These are phyloP conservation scores for Lasioglossum baleicum DNA, from an alignment of 1,140 invertebrate genomes.

Conservation along the genomic window DNA sequence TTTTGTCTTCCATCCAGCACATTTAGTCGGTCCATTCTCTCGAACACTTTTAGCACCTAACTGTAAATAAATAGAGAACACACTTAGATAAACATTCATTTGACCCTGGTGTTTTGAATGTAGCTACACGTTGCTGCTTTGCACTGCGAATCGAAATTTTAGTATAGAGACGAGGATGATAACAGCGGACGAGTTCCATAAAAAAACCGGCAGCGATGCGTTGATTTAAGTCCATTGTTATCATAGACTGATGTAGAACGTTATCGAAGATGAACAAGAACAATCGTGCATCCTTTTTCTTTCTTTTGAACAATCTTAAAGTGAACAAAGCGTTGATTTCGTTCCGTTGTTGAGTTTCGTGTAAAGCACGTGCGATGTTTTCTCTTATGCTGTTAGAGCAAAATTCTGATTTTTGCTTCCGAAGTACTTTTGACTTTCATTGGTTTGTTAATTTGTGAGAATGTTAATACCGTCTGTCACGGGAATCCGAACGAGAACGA, in stretches of 20 bases:
- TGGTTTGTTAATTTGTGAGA: slow-evolving; percentile 44
- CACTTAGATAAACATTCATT: slow-evolving; percentile 39
- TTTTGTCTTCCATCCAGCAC: slow-evolving; percentile 56
- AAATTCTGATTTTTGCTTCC: slow-evolving; percentile 7
- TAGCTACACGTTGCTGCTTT: slow-evolving; percentile 6
- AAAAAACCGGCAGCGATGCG: background rate
- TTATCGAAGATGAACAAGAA: background rate
- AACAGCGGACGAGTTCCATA: background rate
- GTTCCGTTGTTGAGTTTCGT: background rate
- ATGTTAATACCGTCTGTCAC: slow-evolving; percentile 78
- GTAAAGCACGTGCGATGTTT: background rate
- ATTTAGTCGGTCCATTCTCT: slow-evolving; percentile 61
- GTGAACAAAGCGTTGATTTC: background rate
- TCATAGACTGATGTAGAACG: background rate
- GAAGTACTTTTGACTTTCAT: background rate
- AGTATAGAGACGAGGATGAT: background rate
- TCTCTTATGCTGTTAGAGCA: background rate
- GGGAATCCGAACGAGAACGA: slow-evolving; percentile 78
- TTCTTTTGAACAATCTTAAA: slow-evolving; percentile 1
- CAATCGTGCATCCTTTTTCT: background rate
- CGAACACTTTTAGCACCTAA: slow-evolving; percentile 69
- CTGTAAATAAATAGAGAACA: slow-evolving; percentile 66
- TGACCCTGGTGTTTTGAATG: background rate
- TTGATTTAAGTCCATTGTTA: background rate
- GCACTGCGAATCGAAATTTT: background rate